Conservation (phyloP, 1,140 invertebrate genomes). For the Trachymyrmex cornetzi region DNA sequence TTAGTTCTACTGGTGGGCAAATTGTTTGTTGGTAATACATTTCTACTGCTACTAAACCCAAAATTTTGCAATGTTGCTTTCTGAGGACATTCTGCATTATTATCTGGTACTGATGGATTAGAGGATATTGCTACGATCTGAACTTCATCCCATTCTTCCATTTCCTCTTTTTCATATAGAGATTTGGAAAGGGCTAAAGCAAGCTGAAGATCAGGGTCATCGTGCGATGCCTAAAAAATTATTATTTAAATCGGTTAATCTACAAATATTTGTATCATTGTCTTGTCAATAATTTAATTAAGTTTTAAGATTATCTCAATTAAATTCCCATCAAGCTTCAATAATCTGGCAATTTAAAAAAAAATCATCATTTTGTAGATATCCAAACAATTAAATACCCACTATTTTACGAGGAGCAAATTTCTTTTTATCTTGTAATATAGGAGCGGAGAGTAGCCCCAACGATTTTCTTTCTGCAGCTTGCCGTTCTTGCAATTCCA, state of each 20-base stretch:
- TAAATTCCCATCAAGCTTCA: background rate
- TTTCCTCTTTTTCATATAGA: slow-evolving; percentile 84
- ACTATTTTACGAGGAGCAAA: slow-evolving; percentile 74
- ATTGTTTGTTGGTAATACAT: slow-evolving; percentile 65
- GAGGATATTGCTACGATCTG: slow-evolving; percentile 72
- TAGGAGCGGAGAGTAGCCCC: slow-evolving; percentile 83
- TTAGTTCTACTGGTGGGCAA: slow-evolving; percentile 23
- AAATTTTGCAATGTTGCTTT: slow-evolving; percentile 77
- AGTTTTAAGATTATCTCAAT: background rate
- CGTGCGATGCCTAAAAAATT: slow-evolving; percentile 72
- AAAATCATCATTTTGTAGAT: background rate
- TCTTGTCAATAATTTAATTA: background rate
- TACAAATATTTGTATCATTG: slow-evolving; percentile 12
- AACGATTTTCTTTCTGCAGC: slow-evolving; percentile 84
- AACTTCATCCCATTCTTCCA: slow-evolving; percentile 80
- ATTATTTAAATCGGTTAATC: slow-evolving; percentile 15
- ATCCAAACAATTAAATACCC: slow-evolving; percentile 53
- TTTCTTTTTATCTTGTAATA: slow-evolving; percentile 78
- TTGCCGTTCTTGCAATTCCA: slow-evolving; percentile 85
- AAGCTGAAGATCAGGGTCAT: slow-evolving; percentile 85
- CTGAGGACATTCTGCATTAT: slow-evolving; percentile 38
- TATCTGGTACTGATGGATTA: slow-evolving; percentile 68
- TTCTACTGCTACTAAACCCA: slow-evolving; percentile 82
- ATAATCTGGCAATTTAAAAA: background rate
- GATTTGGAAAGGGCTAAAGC: slow-evolving; percentile 86